Base-by-base conservation (phyloP, 2,797 vertebrate genomes). In the Astyanax mexicanus region DNA sequence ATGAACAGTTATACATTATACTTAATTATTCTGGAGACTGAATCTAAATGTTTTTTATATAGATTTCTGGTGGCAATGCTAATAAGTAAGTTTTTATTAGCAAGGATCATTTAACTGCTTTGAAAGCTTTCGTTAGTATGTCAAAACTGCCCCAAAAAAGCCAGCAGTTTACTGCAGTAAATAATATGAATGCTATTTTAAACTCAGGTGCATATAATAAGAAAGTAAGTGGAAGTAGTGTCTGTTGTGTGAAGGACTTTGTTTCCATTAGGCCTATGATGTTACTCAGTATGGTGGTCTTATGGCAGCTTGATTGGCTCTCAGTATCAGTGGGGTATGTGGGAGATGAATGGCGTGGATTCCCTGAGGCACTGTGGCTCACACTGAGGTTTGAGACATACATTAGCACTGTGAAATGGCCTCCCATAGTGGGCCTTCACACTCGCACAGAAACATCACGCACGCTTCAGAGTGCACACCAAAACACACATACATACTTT, bases 381-480 rank as follows among this genome's bases (percentile, higher is more conserved):
- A 80, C 49, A 80, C 69, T 72, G 78, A 65, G 75, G 54, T 80
- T 73, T 69, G 81, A 64, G 78, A 83, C 76, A 83, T 83, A 83
- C 75, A 83, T 83, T 80, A 78, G 75, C 75, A 75, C 52, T 78
- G 75, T 72, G 78, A 80, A 83, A 75, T 78, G 78, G 72, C 57
- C 68, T 80, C 81, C 75, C 74, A 77, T 77, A 71, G 64, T 72
- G 81, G 79, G 79, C 79, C 74, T 57, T 57, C 74, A 84, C 76
- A 72, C 70, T 55, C 51, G 73, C 79, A 69, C 42, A 58, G 38
- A 29, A 74, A 55, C 68, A 80, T 55, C 64, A 27, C 69, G 55
- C 68, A 80, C 45, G 58, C 67, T 77, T 35, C 44, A 82, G 25
- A 61, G 37, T 17, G 2, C 64, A 58, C 38, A 74, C 19, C 75